Percentiles rank a stretch among this genome's conserved stretches.
phyloP scores from a whole-genome alignment of 1,140 invertebrate species.

The Drosophila sechellia region DNA sequence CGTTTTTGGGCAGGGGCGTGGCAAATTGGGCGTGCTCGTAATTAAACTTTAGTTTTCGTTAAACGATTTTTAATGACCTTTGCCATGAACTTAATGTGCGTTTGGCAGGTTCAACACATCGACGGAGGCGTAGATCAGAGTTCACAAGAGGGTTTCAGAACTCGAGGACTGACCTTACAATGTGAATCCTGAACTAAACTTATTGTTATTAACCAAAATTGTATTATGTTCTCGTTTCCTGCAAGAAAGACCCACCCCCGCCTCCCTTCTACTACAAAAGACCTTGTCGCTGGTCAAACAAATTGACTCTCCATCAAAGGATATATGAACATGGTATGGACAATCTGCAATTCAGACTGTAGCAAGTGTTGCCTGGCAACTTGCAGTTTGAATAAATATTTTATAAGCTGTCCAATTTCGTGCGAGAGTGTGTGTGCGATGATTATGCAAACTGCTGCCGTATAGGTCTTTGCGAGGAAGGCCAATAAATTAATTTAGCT shows the following conservation, averaged over 20 bases:
- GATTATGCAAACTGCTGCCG: slow-evolving; percentile 82
- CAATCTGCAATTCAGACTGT: slow-evolving; percentile 17
- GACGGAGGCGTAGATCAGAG: neutral
- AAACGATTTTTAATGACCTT: slow-evolving; percentile 47
- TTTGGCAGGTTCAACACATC: slow-evolving; percentile 10
- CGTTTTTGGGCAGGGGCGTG: slow-evolving; percentile 37
- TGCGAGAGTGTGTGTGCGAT: slow-evolving; percentile 36
- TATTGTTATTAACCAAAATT: no score
- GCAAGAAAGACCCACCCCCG: neutral
- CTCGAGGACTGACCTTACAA: no score
- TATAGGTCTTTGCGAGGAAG: slow-evolving; percentile 68
- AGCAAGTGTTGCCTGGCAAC: slow-evolving; percentile 60
- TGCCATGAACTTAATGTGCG: slow-evolving; percentile 17
- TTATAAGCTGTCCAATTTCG: slow-evolving; percentile 55
- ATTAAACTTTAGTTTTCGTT: slow-evolving; percentile 56
- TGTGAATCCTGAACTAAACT: no score
- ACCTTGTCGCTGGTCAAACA: slow-evolving; percentile 4
- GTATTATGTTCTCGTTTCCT: no score
- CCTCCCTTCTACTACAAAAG: neutral
- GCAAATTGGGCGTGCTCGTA: slow-evolving; percentile 38
- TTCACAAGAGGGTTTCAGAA: no score
- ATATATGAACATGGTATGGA: slow-evolving; percentile 6
- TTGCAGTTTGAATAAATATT: slow-evolving; percentile 80
- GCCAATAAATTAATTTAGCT: slow-evolving; percentile 82
- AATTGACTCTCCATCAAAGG: slow-evolving; percentile 39